phyloP scores from a whole-genome alignment of 2,888 invertebrate species.

The Drosophila paramelanica region DNA sequence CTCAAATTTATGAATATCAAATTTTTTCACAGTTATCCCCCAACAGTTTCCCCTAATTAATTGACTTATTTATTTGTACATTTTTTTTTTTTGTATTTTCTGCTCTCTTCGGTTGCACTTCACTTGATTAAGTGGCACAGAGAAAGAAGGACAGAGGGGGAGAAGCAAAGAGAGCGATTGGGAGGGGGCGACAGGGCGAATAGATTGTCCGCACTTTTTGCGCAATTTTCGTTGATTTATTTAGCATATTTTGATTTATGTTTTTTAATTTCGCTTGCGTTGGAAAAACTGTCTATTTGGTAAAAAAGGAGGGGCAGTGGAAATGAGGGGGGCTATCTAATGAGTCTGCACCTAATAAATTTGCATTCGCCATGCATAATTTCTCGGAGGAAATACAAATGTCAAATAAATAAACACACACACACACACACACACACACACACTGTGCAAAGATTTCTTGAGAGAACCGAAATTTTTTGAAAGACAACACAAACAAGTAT shows the following conservation, averaged over 20 bases:
- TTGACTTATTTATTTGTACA: slow-evolving; percentile 47
- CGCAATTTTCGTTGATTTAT: slow-evolving; percentile 72
- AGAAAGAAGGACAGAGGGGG: background rate
- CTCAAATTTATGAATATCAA: slow-evolving; percentile 15
- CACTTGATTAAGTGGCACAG: slow-evolving; percentile 32
- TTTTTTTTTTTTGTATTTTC: background rate
- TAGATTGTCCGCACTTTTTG: slow-evolving; percentile 37
- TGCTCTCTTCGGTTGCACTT: slow-evolving; percentile 36
- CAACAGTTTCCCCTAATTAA: slow-evolving; percentile 48
- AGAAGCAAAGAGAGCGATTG: background rate
- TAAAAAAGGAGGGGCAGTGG: background rate
- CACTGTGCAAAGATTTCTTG: slow-evolving; percentile 12
- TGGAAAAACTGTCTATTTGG: slow-evolving; percentile 26
- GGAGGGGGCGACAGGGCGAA: background rate
- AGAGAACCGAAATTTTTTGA: slow-evolving; percentile 24
- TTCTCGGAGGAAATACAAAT: slow-evolving; percentile 52
- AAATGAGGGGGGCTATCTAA: slow-evolving; percentile 16
- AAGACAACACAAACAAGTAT: slow-evolving; percentile 10
- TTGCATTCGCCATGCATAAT: slow-evolving; percentile 76
- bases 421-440: slow-evolving; percentile 32
- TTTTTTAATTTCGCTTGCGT: slow-evolving; percentile 63
- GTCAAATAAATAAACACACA: slow-evolving; percentile 49
- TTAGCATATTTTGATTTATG: slow-evolving; percentile 72
- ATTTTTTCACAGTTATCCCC: slow-evolving; percentile 15
- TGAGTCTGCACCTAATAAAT: slow-evolving; percentile 73